These are phyloP conservation scores for Drosophila arizonae DNA, from an alignment of 1,140 invertebrate genomes.

Conservation along the genomic window DNA sequence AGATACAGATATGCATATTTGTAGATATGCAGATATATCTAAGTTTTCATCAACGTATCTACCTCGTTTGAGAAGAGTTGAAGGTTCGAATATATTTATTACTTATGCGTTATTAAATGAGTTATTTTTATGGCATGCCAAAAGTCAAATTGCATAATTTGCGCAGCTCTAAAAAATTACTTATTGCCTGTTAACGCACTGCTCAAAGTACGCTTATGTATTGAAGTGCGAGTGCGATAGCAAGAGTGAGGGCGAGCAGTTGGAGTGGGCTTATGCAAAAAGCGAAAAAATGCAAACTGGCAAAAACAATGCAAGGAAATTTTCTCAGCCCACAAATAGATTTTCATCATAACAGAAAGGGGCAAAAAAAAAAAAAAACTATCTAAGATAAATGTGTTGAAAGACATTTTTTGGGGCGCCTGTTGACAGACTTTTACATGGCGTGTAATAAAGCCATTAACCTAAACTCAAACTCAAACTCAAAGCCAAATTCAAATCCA, in stretches of 20 bases:
- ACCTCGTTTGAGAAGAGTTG: no score
- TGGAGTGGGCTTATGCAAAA: constrained; percentile 7
- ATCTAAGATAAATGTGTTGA: constrained; percentile 45
- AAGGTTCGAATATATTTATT: not conserved
- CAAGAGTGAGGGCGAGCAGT: not conserved
- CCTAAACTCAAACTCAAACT: not conserved
- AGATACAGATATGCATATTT: no score
- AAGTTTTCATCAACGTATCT: no score
- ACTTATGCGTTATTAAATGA: constrained; percentile 31
- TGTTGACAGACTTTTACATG: constrained; percentile 54
- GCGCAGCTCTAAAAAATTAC: constrained; percentile 55
- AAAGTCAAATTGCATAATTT: constrained; percentile 56
- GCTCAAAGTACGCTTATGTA: not conserved
- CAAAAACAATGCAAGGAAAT: constrained; percentile 65
- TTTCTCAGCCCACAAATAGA: constrained; percentile 57
- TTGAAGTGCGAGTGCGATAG: not conserved
- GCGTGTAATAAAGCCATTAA: constrained; percentile 48
- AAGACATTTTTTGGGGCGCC: constrained; percentile 46
- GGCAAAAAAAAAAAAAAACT: constrained; percentile 8
- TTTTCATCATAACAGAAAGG: constrained; percentile 49
- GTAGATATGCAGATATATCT: no score
- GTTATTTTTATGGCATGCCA: constrained; percentile 26
- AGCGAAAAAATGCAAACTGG: constrained; percentile 6
- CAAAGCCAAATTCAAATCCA: not conserved
- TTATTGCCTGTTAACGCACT: constrained; percentile 43